These are phyloP conservation scores for Aplocera efformata DNA, from an alignment of 2,888 invertebrate genomes.

Conservation along the genomic window DNA sequence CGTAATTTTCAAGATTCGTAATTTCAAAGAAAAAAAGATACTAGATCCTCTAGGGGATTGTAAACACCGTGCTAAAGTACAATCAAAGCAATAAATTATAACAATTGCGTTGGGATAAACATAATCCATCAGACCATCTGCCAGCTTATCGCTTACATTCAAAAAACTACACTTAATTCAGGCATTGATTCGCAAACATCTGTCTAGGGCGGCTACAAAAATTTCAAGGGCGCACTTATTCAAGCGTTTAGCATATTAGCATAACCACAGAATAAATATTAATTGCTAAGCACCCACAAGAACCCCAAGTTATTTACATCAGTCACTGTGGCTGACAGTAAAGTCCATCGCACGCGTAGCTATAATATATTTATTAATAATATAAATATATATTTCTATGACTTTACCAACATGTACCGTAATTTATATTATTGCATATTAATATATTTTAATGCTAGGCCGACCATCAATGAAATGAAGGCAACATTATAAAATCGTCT, in stretches of 20 bases:
- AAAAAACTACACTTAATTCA: constrained; percentile 10
- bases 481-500: too few relatives aligned
- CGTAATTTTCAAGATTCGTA: too few relatives aligned
- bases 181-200: constrained; percentile 16
- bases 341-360: too few relatives aligned
- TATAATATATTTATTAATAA: too few relatives aligned
- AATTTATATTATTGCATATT: too few relatives aligned
- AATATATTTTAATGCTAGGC: too few relatives aligned
- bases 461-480: too few relatives aligned
- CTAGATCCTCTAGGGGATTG: too few relatives aligned
- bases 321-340: background rate
- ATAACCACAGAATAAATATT: constrained; percentile 36
- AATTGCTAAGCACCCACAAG: constrained; percentile 38
- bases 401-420: too few relatives aligned
- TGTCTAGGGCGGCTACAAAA: constrained; percentile 5
- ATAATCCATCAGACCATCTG: constrained; percentile 15
- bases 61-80: background rate
- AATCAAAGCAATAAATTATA: constrained; percentile 7
- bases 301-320: background rate
- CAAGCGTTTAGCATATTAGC: constrained; percentile 50
- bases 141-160: constrained; percentile 7
- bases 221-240: constrained; percentile 32
- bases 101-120: constrained; percentile 11
- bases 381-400: too few relatives aligned
- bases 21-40: too few relatives aligned